Conservation (phyloP, 2,797 vertebrate genomes). For the Chelmon rostratus region DNA sequence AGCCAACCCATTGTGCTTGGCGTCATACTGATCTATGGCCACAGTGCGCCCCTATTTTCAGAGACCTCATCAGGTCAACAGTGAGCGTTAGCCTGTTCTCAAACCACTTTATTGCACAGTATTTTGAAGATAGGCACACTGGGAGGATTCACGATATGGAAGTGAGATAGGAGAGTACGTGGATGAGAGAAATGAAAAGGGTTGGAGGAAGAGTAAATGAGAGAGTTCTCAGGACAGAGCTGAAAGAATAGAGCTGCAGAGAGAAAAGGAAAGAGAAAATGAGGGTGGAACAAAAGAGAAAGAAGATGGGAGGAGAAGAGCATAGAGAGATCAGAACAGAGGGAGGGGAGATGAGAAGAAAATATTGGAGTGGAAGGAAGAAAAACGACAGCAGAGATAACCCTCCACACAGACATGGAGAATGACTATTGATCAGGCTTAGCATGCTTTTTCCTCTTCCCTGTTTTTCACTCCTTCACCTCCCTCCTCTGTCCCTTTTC, state of each 20-base stretch:
- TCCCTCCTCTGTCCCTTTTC: conserved; percentile 9
- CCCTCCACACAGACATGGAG: conserved; percentile 45
- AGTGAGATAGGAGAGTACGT: conserved; percentile 37
- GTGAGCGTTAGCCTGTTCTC: conserved; percentile 5
- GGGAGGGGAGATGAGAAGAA: conserved; percentile 18
- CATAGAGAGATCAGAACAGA: conserved; percentile 43
- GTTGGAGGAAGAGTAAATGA: conserved; percentile 53
- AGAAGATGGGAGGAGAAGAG: conserved; percentile 25
- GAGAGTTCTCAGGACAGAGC: conserved; percentile 49
- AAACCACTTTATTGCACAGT: conserved; percentile 26
- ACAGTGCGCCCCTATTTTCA: conserved; percentile 5
- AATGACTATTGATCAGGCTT: conserved; percentile 72
- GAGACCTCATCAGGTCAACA: conserved; percentile 43
- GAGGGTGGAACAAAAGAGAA: conserved; percentile 47
- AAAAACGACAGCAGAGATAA: conserved; percentile 38
- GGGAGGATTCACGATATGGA: conserved; percentile 28
- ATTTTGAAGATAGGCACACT: conserved; percentile 30
- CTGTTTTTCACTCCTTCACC: conserved; percentile 37
- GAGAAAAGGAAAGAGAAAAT: conserved; percentile 44
- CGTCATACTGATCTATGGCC: conserved; percentile 30
- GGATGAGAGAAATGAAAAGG: conserved; percentile 52
- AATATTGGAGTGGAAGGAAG: conserved; percentile 38
- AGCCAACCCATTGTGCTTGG: conserved; percentile 17
- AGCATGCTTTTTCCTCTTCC: conserved; percentile 40
- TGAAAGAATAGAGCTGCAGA: conserved; percentile 35